Base-by-base conservation (phyloP, 2,888 invertebrate species). In the Anodontia alba region DNA sequence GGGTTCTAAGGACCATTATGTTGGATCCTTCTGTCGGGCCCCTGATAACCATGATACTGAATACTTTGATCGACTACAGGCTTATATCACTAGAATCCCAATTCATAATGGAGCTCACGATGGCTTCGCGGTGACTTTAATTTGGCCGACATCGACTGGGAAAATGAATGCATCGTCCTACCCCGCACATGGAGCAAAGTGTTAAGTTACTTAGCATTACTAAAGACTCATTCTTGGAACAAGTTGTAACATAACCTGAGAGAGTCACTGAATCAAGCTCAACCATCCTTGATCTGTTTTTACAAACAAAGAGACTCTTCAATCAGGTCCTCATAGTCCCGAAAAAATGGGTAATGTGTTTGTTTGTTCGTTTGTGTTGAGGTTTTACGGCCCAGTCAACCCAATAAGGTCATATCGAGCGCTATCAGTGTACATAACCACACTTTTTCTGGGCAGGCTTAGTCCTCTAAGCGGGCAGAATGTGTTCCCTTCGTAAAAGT, bases 401-500 rank as follows among this genome's bases (percentile, higher is more conserved):
- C n/a, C n/a, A n/a, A n/a, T n/a, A n/a, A n/a, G n/a, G n/a, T n/a
- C n/a, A n/a, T n/a, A n/a, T n/a, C n/a, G n/a, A n/a, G n/a, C n/a
- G n/a, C n/a, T n/a, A n/a, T n/a, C n/a, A n/a, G n/a, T n/a, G n/a
- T n/a, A n/a, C n/a, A n/a, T n/a, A n/a, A n/a, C n/a, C n/a, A n/a
- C n/a, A n/a, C n/a, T n/a, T n/a, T n/a, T n/a, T n/a, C n/a, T n/a
- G n/a, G n/a, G n/a, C n/a, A n/a, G n/a, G n/a, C n/a, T n/a, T n/a
- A n/a, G n/a, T n/a, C n/a, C n/a, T n/a, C n/a, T n/a, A 73, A 54
- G 17, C 57, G 73, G 73, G 73, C n/a, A n/a, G 73, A 7, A 73
- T 73, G 73, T 51, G 49, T 33, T 51, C 57, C 38, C 73, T 31
- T 26, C 73, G 8, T 12, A 57, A 15, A 73, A 73, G 33, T 54